A percentile compares a stretch with the other conserved stretches of the same genome.
These are phyloP conservation scores for Copidosoma floridanum DNA, from an alignment of 1,140 invertebrate species.

Conservation along the genomic window DNA sequence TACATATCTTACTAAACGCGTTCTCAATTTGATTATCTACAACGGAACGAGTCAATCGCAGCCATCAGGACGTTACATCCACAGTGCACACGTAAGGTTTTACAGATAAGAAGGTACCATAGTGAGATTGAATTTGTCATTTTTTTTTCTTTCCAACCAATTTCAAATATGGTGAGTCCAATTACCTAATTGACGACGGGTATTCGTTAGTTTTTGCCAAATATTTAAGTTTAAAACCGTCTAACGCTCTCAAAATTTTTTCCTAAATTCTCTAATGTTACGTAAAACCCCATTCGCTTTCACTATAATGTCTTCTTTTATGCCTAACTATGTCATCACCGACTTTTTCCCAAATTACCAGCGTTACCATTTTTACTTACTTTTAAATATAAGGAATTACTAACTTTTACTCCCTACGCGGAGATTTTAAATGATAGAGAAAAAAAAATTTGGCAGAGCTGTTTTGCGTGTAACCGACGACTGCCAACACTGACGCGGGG, in stretches of 20 bases:
- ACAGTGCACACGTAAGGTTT: not conserved
- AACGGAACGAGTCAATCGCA: constrained; percentile 9
- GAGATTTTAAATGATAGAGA: not conserved
- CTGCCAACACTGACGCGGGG: constrained; percentile 11
- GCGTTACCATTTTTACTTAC: not conserved
- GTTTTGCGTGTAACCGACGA: constrained; percentile 5
- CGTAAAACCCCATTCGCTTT: constrained; percentile 7
- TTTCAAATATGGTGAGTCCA: too few relatives aligned
- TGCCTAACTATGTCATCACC: not conserved
- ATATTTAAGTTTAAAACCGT: too few relatives aligned
- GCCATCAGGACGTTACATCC: not conserved
- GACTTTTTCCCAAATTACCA: constrained; percentile 9
- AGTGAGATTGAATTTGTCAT: constrained; percentile 24
- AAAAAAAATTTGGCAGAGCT: constrained; percentile 12
- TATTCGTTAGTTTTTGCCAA: too few relatives aligned
- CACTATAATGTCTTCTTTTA: constrained; percentile 18
- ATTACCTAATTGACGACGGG: too few relatives aligned
- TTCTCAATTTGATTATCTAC: constrained; percentile 17
- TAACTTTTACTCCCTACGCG: not conserved
- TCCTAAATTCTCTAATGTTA: not conserved
- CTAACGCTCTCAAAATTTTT: constrained; percentile 14
- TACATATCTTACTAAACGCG: constrained; percentile 13
- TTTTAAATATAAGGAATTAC: too few relatives aligned
- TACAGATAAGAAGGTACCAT: constrained; percentile 11
- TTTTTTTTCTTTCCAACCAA: not conserved